Conservation (phyloP, 2,113 vertebrate species). For the Nibea albiflora region DNA sequence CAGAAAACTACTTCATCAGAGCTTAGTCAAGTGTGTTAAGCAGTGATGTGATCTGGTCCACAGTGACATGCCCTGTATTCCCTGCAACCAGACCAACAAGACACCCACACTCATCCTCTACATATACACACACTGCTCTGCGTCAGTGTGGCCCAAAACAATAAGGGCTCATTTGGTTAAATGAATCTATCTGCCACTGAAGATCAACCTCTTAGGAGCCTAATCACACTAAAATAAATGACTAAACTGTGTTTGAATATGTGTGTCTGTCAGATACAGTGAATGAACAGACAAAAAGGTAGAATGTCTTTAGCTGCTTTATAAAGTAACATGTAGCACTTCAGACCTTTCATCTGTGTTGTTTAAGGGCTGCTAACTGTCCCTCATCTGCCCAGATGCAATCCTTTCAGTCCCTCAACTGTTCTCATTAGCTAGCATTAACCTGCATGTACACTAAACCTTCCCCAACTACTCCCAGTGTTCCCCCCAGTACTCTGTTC, state of each 20-base stretch:
- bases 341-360: conserved; percentile 5
- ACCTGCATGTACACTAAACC: conserved; percentile 7
- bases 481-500: not conserved
- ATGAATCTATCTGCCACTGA: conserved; percentile 65
- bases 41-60: conserved; percentile 48
- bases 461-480: conserved; percentile 8
- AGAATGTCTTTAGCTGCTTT: conserved; percentile 11
- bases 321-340: not conserved
- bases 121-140: conserved; percentile 22
- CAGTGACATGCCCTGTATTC: conserved; percentile 22
- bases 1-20: conserved; percentile 44
- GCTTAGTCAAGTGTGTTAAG: conserved; percentile 46
- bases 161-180: conserved; percentile 67
- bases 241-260: conserved; percentile 38
- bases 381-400: conserved; percentile 24
- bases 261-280: conserved; percentile 7
- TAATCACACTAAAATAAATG: conserved; percentile 58
- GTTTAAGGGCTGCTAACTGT: not conserved
- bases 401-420: conserved; percentile 29
- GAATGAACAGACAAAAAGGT: not conserved
- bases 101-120: not conserved
- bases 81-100: not conserved
- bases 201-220: conserved; percentile 50
- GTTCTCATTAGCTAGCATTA: not conserved
- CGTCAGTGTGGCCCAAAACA: conserved; percentile 61